Base-by-base conservation (phyloP, 92 coral and sea anemone genomes). In the Micromussa lordhowensis region DNA sequence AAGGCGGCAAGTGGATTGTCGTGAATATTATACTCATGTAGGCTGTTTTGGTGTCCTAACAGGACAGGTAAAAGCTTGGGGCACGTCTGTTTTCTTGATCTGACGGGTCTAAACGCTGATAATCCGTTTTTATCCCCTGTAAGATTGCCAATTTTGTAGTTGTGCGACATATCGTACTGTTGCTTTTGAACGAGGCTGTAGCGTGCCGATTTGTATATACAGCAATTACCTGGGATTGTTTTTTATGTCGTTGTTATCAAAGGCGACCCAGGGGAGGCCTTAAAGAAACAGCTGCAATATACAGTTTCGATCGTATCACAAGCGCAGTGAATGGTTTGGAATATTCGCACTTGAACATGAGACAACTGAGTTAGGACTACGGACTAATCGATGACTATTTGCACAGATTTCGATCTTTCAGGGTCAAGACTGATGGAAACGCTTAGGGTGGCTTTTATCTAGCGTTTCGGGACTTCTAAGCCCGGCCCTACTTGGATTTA, bases 101-200 rank as follows among this genome's bases (percentile, higher is more conserved):
- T 1, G 17, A 72, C 88, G 12, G 73, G 73, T 18, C 26, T 58
- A 29, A 84, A 84, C 3, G 88, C 88, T 9, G 80, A 84, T 36
- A 73, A 34, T 73, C 78, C 10, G 49, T 73, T 73, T 54, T 7
- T 31, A 54, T 54, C 16, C 55, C 36, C 29, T 9, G 32, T 6
- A 31, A 44, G 83, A 26, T 54, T 21, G 26, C 32, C 17, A 35
- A 30, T 35, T 80, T 34, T 31, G 72, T 28, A 10, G 35, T 3
- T 11, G 14, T 28, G 32, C 3, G 48, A 68, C 78, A 82, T 84
- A 8, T 31, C 49, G 38, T 32, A 13, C 61, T 31, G 28, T 30
- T 31, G 24, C 3, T 21, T 15, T 6, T 54, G 1, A 44, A 44
- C 51, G 4, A 1, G n/a, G 24, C 75, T 3, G 11, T 82, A 82